A percentile compares a stretch with the other conserved stretches of the same genome.
phyloP scores from a whole-genome alignment of 2,888 invertebrate genomes.

The Flabesymbios commensalis region DNA sequence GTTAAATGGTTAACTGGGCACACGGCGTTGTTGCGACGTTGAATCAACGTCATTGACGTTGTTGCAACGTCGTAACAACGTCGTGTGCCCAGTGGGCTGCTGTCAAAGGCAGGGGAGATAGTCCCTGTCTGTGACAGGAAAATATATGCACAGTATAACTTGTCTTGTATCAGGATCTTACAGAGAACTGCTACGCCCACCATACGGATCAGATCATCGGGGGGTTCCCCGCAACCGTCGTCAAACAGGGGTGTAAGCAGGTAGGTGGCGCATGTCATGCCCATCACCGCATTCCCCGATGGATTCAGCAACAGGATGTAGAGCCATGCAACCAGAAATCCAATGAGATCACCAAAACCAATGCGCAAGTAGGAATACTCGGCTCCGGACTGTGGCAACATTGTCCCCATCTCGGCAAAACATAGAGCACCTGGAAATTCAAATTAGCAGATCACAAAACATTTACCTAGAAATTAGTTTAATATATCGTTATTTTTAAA shows the following conservation, averaged over 20 bases:
- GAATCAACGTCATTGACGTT: no score
- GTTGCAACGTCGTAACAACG: no score
- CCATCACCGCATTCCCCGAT: conserved; percentile 59
- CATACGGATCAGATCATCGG: conserved; percentile 19
- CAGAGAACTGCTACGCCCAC: conserved; percentile 65
- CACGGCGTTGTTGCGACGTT: no score
- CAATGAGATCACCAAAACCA: conserved; percentile 62
- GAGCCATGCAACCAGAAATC: conserved; percentile 73
- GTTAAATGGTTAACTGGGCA: no score
- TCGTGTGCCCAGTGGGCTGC: no score
- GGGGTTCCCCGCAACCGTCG: conserved; percentile 33
- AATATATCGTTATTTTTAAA: no score
- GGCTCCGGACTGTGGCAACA: conserved; percentile 77
- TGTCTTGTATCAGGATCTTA: no score
- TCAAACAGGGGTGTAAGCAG: conserved; percentile 47
- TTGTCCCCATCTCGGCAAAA: conserved; percentile 75
- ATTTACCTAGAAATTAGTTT: no score
- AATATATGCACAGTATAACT: no score
- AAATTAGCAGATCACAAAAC: no score
- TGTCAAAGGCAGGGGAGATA: no score
- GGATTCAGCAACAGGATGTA: conserved; percentile 54
- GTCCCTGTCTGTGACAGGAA: no score
- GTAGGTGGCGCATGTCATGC: conserved; percentile 62
- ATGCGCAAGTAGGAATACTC: conserved; percentile 79
- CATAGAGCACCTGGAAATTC: conserved; percentile 18